Evolutionary conservation across 23 tunicate genomes (phyloP), one percentile per base, ranked within the genome.

Genomic region (Diplosoma virens): DNA sequence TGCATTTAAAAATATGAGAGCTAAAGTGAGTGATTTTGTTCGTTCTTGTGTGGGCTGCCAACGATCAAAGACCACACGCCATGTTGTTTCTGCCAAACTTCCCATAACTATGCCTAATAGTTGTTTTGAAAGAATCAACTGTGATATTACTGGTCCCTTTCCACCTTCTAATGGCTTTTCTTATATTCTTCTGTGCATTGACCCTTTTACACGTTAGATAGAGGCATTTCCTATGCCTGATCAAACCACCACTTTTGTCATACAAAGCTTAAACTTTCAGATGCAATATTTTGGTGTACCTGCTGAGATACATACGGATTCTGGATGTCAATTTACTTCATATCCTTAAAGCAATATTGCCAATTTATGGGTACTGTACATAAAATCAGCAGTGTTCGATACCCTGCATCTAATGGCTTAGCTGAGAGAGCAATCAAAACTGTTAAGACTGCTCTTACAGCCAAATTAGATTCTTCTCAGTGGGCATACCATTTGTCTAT

Each of bases 351-450:
- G 4, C 25, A 55, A 55, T 55, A 55, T n/a, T 55, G 61, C 23
- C 17, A 18, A 55, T 55, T 55, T 55, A 24, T 55, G 4, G 61
- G 61, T 18, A 17, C 22, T 9, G 23, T 11, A 17, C 61, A 55
- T 55, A 11, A 25, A 9, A 18, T 55, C 61, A 55, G 61, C 61
- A 55, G 61, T 18, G 61, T 55, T 11, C 17, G 61, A n/a, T 55
- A 55, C 22, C 61, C 61, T 9, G 22, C 17, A 4, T 55, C 61
- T 17, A 55, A 55, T 18, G 61, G 61, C 17, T 4, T 55, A n/a
- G 61, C 61, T 18, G 61, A 55, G 22, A 55, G 61, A 55, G 61
- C 61, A 4, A n/a, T 55, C 61, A 55, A 55, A 55, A 17, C 61
- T 18, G 22, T 55, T 25, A 55, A 55, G 22, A 55, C 61, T 11